Evolutionary conservation across 2,888 invertebrate species (phyloP).

Genomic region (Liodrosophila aerea): DNA sequence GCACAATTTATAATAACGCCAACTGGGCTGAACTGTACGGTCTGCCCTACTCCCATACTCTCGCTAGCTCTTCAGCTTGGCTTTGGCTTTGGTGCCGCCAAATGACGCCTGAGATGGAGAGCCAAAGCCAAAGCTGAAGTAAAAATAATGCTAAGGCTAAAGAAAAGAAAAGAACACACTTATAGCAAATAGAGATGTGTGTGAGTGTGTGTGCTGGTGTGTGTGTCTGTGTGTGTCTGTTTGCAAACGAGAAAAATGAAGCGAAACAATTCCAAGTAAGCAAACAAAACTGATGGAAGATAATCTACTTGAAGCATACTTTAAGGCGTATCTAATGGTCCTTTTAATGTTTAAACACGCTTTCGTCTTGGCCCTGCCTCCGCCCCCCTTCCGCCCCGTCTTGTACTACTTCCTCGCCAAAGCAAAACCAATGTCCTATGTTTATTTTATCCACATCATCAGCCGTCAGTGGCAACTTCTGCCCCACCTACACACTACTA

Average conservation of each 20-base stretch:
- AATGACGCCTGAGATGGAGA: constrained; percentile 31
- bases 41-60: constrained; percentile 1
- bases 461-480: constrained; percentile 41
- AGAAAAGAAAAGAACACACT: constrained; percentile 32
- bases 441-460: constrained; percentile 77
- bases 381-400: background rate
- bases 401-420: constrained; percentile 11
- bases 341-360: constrained; percentile 80
- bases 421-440: constrained; percentile 74
- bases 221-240: constrained; percentile 51
- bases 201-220: constrained; percentile 38
- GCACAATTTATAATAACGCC: constrained; percentile 75
- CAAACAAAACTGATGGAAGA: constrained; percentile 79
- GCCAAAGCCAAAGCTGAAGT: constrained; percentile 36
- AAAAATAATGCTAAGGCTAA: constrained; percentile 37
- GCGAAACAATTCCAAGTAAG: constrained; percentile 78
- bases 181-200: constrained; percentile 35
- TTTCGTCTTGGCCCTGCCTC: constrained; percentile 52
- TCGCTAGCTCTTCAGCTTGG: background rate
- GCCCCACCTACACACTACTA: too few relatives aligned
- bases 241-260: constrained; percentile 74
- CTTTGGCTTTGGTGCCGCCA: constrained; percentile 23
- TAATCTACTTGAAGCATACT: constrained; percentile 81
- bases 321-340: constrained; percentile 81
- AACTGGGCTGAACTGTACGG: constrained; percentile 26